Evolutionary conservation across 2,888 invertebrate genomes (phyloP), one percentile per base, ranked within the genome.

Genomic region (Acrobasis consociella): DNA sequence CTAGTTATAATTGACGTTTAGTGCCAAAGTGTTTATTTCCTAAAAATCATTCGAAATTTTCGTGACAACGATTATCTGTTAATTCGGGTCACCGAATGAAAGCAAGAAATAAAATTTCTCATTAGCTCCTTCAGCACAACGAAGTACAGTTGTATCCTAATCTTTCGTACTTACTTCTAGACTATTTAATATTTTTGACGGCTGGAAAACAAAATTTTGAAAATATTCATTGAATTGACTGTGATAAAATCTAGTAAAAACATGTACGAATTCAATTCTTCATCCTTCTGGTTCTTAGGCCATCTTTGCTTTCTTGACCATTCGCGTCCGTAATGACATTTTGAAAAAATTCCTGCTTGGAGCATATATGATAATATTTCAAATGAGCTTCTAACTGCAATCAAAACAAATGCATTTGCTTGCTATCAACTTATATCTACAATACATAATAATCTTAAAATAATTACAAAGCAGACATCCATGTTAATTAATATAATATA

Each of bases 141-240:
- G 78, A 78, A 65, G 62, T 49, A 63, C 67, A 64, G 71, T 75
- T 78, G 72, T 72, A 67, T 65, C 49, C 39, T 46, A 31, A 64
- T 59, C 65, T 67, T 66, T 62, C 56, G 51, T 58, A 64, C 59
- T 62, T 65, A 64, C 59, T 62, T 65, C 62, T 51, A 66, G 78
- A 80, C 78, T 82, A 81, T 78, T 79, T 82, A 85, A 85, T 85
- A 84, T 85, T 84, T 80, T 78, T 84, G 85, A 83, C 83, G 85
- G 85, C 72, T 73, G 66, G 64, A 69, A 69, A 53, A 67, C 64
- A 70, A 70, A 69, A 63, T 66, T 65, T 65, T 71, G 65, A 67
- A 70, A 72, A 71, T 61, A 63, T 62, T 60, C 58, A 66, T 69
- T 71, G 67, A 75, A 76, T 73, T 66, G 75, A 71, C 85, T 86